Base-by-base conservation (phyloP, 2,113 vertebrate genomes). In the Rhodinocichla rosea region DNA sequence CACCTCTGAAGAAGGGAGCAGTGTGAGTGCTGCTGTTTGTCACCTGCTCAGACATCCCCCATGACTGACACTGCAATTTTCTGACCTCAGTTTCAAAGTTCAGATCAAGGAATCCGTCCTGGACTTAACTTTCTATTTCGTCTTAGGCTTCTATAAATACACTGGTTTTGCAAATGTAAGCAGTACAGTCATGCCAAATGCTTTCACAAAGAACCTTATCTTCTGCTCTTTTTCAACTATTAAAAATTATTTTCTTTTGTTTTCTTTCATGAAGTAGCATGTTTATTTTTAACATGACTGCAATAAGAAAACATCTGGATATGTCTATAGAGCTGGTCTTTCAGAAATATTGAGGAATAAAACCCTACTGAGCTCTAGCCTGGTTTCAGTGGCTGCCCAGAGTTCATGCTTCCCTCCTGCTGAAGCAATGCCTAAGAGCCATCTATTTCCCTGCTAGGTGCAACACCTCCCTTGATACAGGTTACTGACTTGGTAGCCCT, bases 121-220 rank as follows among this genome's bases (percentile, higher is more conserved):
- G 71, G 63, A 64, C 67, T 93, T 95, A 95, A 94, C 87, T 95
- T 95, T 96, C 91, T 91, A 33, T 94, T 95, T 96, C 14, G 13
- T 83, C 92, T 95, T 92, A 94, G 75, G 81, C 75, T 88, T 87
- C 94, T 94, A 90, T 95, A 95, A 94, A 95, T 95, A 91, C 59
- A 39, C 3, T 39, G 42, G 53, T 82, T 95, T 95, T 94, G 83
- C 60, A 77, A 83, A 77, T 22, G 62, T 37, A 82, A 69, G 55
- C 68, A 59, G 55, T 35, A 23, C n/a, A 57, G 57, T 52, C 82
- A 40, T 9, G 27, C 63, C 71, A 87, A 88, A 55, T n/a, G 75
- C 85, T 80, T 93, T 88, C 82, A 47, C 35, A 87, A 60, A 79
- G 69, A 56, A 27, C 14, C 57, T 80, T 74, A 62, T 33, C 50